Base-by-base conservation (phyloP, 2,797 vertebrate species). In the Crax fasciolata region DNA sequence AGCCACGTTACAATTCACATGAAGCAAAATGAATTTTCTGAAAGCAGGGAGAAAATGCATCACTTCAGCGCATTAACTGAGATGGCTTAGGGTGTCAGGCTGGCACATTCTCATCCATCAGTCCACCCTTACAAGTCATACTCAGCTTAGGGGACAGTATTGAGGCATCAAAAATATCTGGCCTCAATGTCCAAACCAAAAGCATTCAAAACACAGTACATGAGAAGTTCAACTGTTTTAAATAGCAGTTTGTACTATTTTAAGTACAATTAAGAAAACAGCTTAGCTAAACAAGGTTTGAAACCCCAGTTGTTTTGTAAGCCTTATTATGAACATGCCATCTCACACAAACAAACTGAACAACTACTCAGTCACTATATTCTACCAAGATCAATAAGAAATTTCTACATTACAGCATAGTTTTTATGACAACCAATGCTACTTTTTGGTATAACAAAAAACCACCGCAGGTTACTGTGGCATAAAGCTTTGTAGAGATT, bases 21-120 rank as follows among this genome's bases (percentile, higher is more conserved):
- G 68, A 95, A 87, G 41, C 75, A 93, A 96, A 93, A 91, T 67
- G 78, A 93, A 75, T 72, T 84, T 94, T 94, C 92, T 89, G 87
- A 86, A 91, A 91, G 87, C 59, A 91, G 89, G 66, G 82, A 95
- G 74, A 93, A 96, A 83, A 94, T 67, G 49, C 41, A 93, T 91
- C 68, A 91, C 78, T 96, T 90, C 89, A 94, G 77, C 66, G 92
- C 77, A 85, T 43, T 54, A 80, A 82, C 10, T 70, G 70, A 90
- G 81, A 87, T 12, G 9, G 75, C 68, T 92, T 28, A 93, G 76
- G 87, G 85, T 62, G 84, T 82, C 57, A 93, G 79, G 77, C 55
- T 62, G 84, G 68, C 63, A 30, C 24, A 41, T 16, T n/a, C 51
- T 90, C 38, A 89, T 77, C 71, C 83, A 75, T 86, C 62, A 80